These are phyloP conservation scores for Tetanocera ferruginea DNA, from an alignment of 2,888 invertebrate species.

Conservation along the genomic window DNA sequence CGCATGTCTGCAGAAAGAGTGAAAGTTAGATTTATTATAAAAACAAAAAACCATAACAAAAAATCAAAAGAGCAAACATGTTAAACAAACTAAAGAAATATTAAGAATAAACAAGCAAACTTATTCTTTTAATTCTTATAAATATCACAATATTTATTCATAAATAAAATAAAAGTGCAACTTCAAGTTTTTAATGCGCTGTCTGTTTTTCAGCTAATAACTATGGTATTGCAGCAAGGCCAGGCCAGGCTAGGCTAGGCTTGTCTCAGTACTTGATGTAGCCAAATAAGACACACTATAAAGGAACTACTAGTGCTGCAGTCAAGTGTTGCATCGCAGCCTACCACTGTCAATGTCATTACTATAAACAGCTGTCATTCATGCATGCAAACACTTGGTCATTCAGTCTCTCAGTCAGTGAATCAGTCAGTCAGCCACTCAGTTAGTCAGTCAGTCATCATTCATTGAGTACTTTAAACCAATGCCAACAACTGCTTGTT, in stretches of 20 bases:
- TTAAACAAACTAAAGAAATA: not conserved
- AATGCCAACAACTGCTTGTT: conserved; percentile 5
- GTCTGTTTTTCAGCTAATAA: not conserved
- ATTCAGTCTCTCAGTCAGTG: not conserved
- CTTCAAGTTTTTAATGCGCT: not conserved
- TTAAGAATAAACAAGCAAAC: not conserved
- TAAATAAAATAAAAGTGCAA: not conserved
- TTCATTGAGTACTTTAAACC: conserved; percentile 25
- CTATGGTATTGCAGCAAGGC: not conserved
- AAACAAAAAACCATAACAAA: too few species aligned
- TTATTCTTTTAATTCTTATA: too few species aligned
- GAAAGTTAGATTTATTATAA: too few species aligned
- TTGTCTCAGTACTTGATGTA: conserved; percentile 35
- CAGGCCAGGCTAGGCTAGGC: not conserved
- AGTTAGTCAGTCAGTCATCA: conserved; percentile 1
- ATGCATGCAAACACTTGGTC: not conserved
- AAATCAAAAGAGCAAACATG: too few species aligned
- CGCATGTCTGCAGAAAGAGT: not conserved
- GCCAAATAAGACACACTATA: conserved; percentile 53
- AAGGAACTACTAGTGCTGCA: conserved; percentile 49
- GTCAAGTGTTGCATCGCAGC: not conserved
- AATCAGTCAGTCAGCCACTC: not conserved
- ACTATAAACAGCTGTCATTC: conserved; percentile 20
- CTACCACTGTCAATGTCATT: not conserved
- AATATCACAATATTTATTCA: too few species aligned